A percentile compares a stretch with the other conserved stretches of the same genome.
These are phyloP conservation scores for Hydrolagus colliei DNA, from an alignment of 2,797 vertebrate species.

Conservation along the genomic window DNA sequence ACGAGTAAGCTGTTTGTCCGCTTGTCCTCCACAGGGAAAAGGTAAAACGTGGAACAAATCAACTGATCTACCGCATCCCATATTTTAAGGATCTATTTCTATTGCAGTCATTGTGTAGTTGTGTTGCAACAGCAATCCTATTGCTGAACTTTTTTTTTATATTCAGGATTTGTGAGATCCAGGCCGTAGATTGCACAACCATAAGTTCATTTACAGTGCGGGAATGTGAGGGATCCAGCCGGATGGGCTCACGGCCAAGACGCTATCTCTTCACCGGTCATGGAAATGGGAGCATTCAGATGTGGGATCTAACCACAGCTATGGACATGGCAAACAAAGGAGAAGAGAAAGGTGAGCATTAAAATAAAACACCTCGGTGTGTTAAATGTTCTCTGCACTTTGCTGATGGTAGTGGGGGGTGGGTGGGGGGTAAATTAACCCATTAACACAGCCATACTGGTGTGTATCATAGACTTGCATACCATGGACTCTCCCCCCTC, in stretches of 20 bases:
- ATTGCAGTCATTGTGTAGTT: not conserved
- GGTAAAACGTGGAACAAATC: constrained; percentile 52
- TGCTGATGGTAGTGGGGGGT: not conserved
- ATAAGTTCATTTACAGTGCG: constrained; percentile 88
- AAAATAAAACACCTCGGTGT: not conserved
- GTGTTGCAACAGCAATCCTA: not conserved
- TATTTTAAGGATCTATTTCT: not conserved
- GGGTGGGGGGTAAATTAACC: too few species aligned
- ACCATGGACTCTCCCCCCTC: too few species aligned
- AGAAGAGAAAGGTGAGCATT: constrained; percentile 66
- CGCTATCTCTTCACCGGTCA: constrained; percentile 94
- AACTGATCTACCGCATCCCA: not conserved
- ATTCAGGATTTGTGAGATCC: constrained; percentile 89
- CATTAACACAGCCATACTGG: too few species aligned
- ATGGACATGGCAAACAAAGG: constrained; percentile 89
- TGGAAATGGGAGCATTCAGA: constrained; percentile 92
- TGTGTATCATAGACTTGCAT: too few species aligned
- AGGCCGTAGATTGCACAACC: constrained; percentile 87
- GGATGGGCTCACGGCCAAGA: constrained; percentile 89
- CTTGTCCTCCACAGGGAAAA: constrained; percentile 93
- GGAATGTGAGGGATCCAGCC: constrained; percentile 91
- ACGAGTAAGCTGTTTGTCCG: constrained; percentile 93
- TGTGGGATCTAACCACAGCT: constrained; percentile 96
- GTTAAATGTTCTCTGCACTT: not conserved
- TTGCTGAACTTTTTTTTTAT: constrained; percentile 14